Percentiles rank a stretch among this genome's conserved stretches.
These are phyloP conservation scores for Lophius americanus DNA, from an alignment of 2,797 vertebrate species.

Conservation along the genomic window DNA sequence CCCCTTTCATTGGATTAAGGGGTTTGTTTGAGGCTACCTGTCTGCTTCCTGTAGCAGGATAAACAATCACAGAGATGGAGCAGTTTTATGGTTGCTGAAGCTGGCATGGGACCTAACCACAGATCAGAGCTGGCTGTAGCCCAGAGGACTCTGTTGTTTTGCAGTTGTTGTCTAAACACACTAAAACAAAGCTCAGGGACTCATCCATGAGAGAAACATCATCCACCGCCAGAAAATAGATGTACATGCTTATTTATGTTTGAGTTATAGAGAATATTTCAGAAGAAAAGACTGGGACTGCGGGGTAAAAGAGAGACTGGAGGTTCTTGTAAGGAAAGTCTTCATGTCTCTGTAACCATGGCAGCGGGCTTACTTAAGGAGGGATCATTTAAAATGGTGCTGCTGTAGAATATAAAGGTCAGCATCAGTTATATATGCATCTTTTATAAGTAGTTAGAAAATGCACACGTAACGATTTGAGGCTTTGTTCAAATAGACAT, in stretches of 20 bases:
- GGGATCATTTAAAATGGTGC: background rate
- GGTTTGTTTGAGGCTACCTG: constrained; percentile 17
- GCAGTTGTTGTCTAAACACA: constrained; percentile 26
- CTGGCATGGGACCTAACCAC: constrained; percentile 21
- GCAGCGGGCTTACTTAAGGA: background rate
- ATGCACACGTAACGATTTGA: constrained; percentile 9
- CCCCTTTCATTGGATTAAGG: constrained; percentile 14
- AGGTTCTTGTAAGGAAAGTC: background rate
- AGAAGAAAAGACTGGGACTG: constrained; percentile 1
- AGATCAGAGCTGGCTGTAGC: constrained; percentile 42
- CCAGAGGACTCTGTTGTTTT: constrained; percentile 49
- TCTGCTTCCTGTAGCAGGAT: constrained; percentile 17
- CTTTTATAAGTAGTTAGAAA: constrained; percentile 20
- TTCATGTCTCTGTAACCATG: background rate
- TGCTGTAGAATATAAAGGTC: background rate
- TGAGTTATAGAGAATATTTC: constrained; percentile 11
- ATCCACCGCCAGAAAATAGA: constrained; percentile 34
- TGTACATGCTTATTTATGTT: constrained; percentile 37
- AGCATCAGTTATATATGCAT: background rate
- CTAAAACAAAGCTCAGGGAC: constrained; percentile 13
- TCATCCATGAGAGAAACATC: constrained; percentile 26
- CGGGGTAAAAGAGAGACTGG: background rate
- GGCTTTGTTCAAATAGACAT: too few species aligned
- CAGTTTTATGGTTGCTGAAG: background rate
- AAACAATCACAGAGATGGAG: constrained; percentile 41